Conservation (phyloP, 2,888 invertebrate genomes). For the Galerucella pusilla region DNA sequence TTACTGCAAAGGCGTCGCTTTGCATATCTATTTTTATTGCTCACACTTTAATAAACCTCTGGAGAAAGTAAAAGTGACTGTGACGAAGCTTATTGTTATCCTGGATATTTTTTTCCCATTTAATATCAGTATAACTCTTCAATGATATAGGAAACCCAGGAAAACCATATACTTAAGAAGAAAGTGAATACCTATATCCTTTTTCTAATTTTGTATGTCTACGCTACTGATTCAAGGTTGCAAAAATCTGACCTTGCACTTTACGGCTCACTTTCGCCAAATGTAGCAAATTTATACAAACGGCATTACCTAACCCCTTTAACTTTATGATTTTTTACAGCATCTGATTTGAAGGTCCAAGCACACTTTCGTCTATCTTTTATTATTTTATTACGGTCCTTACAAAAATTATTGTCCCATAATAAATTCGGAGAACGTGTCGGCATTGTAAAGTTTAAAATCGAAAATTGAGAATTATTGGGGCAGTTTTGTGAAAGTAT, state of each 20-base stretch:
- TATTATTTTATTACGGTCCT: slow-evolving; percentile 28
- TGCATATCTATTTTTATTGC: no score
- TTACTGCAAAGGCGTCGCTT: no score
- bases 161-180: no score
- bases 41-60: no score
- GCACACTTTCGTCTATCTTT: slow-evolving; percentile 15
- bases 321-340: slow-evolving; percentile 16
- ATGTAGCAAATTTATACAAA: slow-evolving; percentile 8
- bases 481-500: slow-evolving; percentile 17
- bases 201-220: no score
- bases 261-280: slow-evolving; percentile 6
- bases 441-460: slow-evolving; percentile 1
- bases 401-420: slow-evolving; percentile 20
- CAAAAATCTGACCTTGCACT: not conserved
- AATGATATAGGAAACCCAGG: no score
- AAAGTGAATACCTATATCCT: no score
- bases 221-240: not conserved
- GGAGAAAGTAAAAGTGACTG: no score
- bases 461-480: slow-evolving; percentile 29
- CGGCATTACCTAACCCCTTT: slow-evolving; percentile 18
- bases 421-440: slow-evolving; percentile 36
- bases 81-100: no score
- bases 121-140: no score
- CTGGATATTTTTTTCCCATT: no score
- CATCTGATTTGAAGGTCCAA: not conserved